These are phyloP conservation scores for Pagrus major DNA, from an alignment of 2,113 vertebrate species.

Conservation along the genomic window DNA sequence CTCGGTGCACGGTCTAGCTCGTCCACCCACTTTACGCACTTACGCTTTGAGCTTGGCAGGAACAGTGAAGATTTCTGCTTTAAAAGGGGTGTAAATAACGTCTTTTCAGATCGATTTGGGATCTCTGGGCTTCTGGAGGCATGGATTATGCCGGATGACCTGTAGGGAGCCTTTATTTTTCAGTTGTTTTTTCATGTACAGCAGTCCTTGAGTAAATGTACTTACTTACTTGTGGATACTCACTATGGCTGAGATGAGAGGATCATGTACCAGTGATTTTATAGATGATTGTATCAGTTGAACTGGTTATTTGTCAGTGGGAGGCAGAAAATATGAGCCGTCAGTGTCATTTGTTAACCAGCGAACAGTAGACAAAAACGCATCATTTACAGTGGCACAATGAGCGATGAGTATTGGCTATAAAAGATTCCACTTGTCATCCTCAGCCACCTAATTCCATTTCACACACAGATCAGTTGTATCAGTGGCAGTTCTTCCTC, in stretches of 20 bases:
- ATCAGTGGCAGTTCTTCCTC: constrained; percentile 68
- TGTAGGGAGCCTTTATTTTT: too few relatives aligned
- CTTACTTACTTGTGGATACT: not conserved
- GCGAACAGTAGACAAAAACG: constrained; percentile 38
- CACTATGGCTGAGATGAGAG: constrained; percentile 4
- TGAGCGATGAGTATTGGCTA: constrained; percentile 65
- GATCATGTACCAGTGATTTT: constrained; percentile 28
- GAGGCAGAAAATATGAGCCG: constrained; percentile 50
- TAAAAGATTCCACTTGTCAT: constrained; percentile 76
- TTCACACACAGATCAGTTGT: constrained; percentile 71
- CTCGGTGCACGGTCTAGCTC: too few relatives aligned
- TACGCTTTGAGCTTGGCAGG: too few relatives aligned
- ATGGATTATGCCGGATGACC: too few relatives aligned
- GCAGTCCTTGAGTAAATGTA: not conserved
- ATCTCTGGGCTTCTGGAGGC: too few relatives aligned
- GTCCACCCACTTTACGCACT: too few relatives aligned
- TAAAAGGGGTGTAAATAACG: too few relatives aligned
- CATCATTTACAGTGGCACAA: constrained; percentile 62
- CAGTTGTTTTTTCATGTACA: too few relatives aligned
- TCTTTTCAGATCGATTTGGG: too few relatives aligned
- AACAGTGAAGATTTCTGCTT: too few relatives aligned
- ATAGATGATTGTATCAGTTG: constrained; percentile 37
- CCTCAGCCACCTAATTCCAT: constrained; percentile 69
- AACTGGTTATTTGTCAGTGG: constrained; percentile 45
- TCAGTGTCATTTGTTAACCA: constrained; percentile 64